phyloP scores from a whole-genome alignment of 2,113 vertebrate genomes.

The Arvicanthis niloticus region DNA sequence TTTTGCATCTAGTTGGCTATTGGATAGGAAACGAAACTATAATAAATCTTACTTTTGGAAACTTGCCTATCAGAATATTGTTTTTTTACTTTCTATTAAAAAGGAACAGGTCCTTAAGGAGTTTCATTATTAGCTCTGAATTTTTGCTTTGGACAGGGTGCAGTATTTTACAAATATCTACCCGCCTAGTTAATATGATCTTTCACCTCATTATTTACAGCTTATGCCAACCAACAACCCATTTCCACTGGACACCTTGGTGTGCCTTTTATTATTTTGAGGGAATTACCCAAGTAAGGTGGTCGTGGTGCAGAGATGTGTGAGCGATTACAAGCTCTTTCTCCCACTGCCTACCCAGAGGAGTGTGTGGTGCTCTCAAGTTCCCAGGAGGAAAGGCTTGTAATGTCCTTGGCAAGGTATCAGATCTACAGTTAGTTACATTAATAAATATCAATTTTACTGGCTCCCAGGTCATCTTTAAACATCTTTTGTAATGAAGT shows the following conservation, averaged over 20 bases:
- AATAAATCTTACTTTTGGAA: neutral
- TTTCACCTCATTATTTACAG: neutral
- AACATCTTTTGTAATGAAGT: slow-evolving; percentile 54
- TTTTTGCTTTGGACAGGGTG: slow-evolving; percentile 28
- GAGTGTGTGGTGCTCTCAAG: neutral
- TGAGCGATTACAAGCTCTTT: neutral
- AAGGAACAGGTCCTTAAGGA: slow-evolving; percentile 12
- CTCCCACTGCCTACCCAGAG: neutral
- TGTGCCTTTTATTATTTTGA: neutral
- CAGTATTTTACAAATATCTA: neutral
- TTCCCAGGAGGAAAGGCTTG: neutral
- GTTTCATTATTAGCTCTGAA: neutral
- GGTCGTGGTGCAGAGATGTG: neutral
- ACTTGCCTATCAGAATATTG: neutral
- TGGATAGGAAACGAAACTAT: neutral
- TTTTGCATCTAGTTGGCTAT: slow-evolving; percentile 13
- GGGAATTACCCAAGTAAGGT: neutral
- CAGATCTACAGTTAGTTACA: slow-evolving; percentile 36
- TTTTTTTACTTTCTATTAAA: neutral
- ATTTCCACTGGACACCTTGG: neutral
- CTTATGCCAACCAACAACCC: neutral
- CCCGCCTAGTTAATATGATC: neutral
- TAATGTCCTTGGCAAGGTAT: slow-evolving; percentile 45
- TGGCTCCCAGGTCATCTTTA: slow-evolving; percentile 68
- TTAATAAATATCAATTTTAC: slow-evolving; percentile 72